phyloP scores from a whole-genome alignment of 2,113 vertebrate species.

The Oreocharis arfaki region DNA sequence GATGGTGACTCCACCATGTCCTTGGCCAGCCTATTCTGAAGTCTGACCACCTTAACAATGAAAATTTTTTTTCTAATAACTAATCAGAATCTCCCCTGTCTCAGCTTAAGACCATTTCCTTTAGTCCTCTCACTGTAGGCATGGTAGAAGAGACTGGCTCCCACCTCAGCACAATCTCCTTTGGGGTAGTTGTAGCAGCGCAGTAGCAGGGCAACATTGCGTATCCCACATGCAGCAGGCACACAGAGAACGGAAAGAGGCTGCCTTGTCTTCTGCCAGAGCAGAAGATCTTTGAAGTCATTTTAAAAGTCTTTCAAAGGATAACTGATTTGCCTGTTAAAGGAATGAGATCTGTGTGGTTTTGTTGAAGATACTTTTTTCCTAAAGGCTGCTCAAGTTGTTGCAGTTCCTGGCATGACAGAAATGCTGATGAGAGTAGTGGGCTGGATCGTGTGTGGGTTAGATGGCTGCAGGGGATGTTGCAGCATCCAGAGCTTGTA shows the following conservation, averaged over 20 bases:
- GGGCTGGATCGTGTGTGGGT: neutral
- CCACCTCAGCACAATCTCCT: neutral
- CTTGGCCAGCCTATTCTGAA: neutral
- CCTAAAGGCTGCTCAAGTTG: neutral
- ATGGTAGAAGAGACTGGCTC: neutral
- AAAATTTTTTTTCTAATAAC: neutral
- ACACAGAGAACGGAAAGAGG: neutral
- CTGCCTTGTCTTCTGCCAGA: neutral
- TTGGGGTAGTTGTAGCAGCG: neutral
- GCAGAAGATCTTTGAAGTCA: neutral
- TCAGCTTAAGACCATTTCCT: neutral
- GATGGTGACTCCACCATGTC: neutral
- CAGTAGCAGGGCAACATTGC: rapidly evolving
- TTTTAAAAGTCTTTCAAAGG: neutral
- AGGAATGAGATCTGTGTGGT: neutral
- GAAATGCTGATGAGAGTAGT: neutral
- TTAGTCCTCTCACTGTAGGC: neutral
- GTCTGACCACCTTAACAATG: neutral
- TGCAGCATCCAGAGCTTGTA: neutral
- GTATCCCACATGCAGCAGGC: rapidly evolving
- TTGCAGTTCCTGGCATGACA: neutral
- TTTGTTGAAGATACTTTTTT: neutral
- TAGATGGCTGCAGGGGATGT: neutral
- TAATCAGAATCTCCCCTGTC: neutral
- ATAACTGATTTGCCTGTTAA: neutral